Conservation (phyloP, 2,888 invertebrate species). For the Lamellibrachia satsuma region DNA sequence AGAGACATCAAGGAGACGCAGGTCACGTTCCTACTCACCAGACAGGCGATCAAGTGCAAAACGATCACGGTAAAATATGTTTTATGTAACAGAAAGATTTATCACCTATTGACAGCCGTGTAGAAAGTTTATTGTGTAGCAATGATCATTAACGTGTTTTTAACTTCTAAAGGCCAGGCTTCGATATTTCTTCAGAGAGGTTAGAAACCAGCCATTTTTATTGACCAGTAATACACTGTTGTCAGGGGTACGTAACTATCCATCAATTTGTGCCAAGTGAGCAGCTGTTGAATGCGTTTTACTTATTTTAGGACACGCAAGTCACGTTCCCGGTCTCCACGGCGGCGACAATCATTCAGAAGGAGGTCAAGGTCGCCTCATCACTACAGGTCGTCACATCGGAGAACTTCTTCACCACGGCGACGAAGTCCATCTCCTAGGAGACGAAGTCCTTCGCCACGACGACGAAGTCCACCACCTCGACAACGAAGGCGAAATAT, state of each 20-base stretch:
- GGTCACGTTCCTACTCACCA: constrained; percentile 26
- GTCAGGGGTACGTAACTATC: background rate
- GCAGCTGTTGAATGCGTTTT: background rate
- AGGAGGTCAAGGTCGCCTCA: constrained; percentile 28
- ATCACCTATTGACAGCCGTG: too few relatives aligned
- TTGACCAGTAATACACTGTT: background rate
- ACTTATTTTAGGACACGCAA: background rate
- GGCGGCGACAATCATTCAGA: constrained; percentile 17
- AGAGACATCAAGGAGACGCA: constrained; percentile 22
- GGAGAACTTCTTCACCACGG: constrained; percentile 21
- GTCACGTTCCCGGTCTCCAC: constrained; percentile 26
- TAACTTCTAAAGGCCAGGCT: too few relatives aligned
- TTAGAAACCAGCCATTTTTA: background rate
- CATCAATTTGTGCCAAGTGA: background rate
- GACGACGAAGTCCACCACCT: constrained; percentile 31
- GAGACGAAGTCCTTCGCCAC: constrained; percentile 27
- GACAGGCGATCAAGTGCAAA: background rate
- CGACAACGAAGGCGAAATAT: constrained; percentile 34
- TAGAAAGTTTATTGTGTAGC: too few relatives aligned
- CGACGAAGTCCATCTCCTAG: constrained; percentile 36
- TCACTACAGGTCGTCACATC: background rate
- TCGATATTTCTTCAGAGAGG: background rate
- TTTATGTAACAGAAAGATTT: background rate
- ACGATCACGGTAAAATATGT: background rate
- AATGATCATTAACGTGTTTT: too few relatives aligned